Evolutionary conservation across 2,888 invertebrate species (phyloP), one percentile per base, ranked within the genome.

Genomic region (Drosophila anceps): DNA sequence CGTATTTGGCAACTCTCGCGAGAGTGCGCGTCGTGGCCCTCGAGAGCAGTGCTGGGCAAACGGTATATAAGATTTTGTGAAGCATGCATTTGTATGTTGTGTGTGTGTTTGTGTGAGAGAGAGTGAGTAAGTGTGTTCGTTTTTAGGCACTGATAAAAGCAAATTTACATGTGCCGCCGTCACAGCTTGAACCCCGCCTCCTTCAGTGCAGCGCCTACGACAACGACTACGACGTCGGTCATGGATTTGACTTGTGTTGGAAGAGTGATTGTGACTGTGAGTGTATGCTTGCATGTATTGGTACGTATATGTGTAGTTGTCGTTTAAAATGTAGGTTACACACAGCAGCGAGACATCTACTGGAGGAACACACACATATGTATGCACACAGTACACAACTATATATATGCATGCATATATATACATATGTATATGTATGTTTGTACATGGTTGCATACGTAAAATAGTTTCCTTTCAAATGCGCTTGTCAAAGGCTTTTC

Each of bases 271-370:
- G 27, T 63, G 18, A 55, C 18, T 55, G 24, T 48, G 9, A 50
- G 50, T 64, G 37, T 24, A n/a, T 62, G 18, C 24, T 18, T 54
- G 67, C 73, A 44, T 86, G 68, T 66, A 24, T 24, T n/a, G n/a
- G 24, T 24, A 24, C 6, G 6, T 24, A 44, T 44, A 7, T 24
- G 24, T 51, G 73, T 61, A 72, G 69, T 65, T 75, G 89, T 78
- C 86, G 89, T 69, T 84, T 77, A 70, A 90, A 90, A 90, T 84
- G 90, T 84, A 83, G 90, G 84, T 84, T 84, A 84, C 90, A 90
- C 90, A 90, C 84, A 82, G 68, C 84, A 82, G 68, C 62, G 37
- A 87, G 68, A 72, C 50, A 48, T 59, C 51, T 61, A 50, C 65
- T 46, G 18, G 44, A 13, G n/a, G n/a, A n/a, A n/a, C n/a, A n/a